Evolutionary conservation across 2,888 invertebrate species (phyloP).

Genomic region (Nemotelus pantherinus): DNA sequence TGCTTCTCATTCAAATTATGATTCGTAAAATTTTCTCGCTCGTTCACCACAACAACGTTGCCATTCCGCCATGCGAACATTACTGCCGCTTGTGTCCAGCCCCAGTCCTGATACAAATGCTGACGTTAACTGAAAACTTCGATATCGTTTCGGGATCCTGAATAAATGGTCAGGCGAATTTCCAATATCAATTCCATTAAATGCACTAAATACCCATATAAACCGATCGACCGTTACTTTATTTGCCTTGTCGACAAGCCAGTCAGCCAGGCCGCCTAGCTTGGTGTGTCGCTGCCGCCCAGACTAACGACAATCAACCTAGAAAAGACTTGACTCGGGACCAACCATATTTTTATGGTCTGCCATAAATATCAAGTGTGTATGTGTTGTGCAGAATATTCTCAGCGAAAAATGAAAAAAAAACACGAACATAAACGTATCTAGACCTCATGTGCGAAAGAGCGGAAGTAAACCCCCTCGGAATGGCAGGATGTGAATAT

Average conservation of each 20-base stretch:
- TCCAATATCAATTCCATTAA: conserved; percentile 42
- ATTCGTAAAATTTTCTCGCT: conserved; percentile 17
- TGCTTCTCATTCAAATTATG: conserved; percentile 5
- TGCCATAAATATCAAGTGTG: conserved; percentile 44
- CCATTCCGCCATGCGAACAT: neutral
- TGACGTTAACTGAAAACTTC: conserved; percentile 42
- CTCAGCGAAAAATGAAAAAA: neutral
- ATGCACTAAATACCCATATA: conserved; percentile 44
- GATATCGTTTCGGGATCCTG: conserved; percentile 15
- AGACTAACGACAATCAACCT: neutral
- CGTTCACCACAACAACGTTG: conserved; percentile 17
- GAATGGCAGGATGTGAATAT: conserved; percentile 23
- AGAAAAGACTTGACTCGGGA: neutral
- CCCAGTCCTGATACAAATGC: conserved; percentile 17
- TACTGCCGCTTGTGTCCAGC: neutral
- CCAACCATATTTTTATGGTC: conserved; percentile 42
- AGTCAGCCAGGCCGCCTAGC: neutral
- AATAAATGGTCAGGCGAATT: conserved; percentile 28
- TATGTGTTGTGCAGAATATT: conserved; percentile 33
- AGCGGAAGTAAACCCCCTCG: neutral
- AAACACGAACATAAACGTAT: conserved; percentile 6
- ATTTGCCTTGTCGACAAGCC: conserved; percentile 44
- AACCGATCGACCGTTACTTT: conserved; percentile 41
- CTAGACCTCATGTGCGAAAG: neutral
- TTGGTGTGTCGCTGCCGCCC: neutral